Percentiles rank a stretch among this genome's conserved stretches.
These are phyloP conservation scores for Diplogasteroides magnus DNA, from an alignment of 1,140 invertebrate genomes.

Conservation along the genomic window DNA sequence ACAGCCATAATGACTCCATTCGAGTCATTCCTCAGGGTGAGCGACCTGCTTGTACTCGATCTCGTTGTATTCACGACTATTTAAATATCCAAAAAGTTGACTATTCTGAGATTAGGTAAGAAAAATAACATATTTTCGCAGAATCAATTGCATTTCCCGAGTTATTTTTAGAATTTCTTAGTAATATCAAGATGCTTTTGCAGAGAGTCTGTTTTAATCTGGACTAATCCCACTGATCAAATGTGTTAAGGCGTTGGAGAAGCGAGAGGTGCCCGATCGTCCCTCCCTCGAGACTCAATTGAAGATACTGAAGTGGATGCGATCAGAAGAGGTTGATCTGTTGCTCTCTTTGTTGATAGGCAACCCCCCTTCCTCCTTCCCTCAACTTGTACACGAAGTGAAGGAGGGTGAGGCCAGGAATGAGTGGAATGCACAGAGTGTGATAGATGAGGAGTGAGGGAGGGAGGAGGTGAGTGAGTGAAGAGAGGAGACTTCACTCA, in stretches of 20 bases:
- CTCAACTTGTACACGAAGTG: conserved; percentile 4
- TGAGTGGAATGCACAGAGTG: conserved; percentile 11
- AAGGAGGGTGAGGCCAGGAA: not conserved
- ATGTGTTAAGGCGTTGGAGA: conserved; percentile 39
- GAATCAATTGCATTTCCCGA: no score
- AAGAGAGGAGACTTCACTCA: not conserved
- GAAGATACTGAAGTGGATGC: conserved; percentile 36
- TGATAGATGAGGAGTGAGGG: not conserved
- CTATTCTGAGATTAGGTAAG: conserved; percentile 1
- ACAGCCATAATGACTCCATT: conserved; percentile 21
- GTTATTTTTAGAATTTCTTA: no score
- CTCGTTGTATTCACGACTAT: conserved; percentile 12
- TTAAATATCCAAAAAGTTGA: not conserved
- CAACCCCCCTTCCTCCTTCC: conserved; percentile 8
- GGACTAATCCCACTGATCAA: no score
- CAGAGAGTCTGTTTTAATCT: no score
- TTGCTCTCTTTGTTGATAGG: not conserved
- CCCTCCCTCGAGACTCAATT: conserved; percentile 31
- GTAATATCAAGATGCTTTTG: no score
- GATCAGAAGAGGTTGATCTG: not conserved
- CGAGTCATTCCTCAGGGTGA: conserved; percentile 27
- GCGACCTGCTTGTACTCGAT: no score
- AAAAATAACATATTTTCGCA: no score
- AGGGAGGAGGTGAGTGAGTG: not conserved
- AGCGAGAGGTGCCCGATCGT: conserved; percentile 25